Evolutionary conservation across 2,113 vertebrate genomes (phyloP).

Genomic region (Aplodontia rufa): DNA sequence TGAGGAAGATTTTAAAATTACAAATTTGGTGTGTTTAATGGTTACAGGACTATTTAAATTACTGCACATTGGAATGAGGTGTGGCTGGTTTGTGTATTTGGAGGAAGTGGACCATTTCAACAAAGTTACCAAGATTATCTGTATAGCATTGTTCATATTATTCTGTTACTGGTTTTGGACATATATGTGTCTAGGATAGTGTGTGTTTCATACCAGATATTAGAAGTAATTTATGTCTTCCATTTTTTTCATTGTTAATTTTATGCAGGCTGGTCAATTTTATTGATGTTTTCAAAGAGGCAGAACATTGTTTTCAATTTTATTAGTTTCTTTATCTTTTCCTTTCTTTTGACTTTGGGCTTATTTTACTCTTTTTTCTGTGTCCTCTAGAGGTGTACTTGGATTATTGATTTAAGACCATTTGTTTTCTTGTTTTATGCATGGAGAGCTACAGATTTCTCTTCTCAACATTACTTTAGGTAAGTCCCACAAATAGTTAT

Average conservation of each 20-base stretch:
- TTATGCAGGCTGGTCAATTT: neutral
- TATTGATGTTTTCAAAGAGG: neutral
- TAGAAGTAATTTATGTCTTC: neutral
- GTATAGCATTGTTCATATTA: neutral
- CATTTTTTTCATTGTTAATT: neutral
- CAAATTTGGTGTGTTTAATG: neutral
- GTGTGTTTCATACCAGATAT: neutral
- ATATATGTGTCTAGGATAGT: neutral
- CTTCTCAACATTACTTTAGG: neutral
- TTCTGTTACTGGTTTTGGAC: neutral
- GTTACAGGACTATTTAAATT: neutral
- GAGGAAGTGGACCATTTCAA: neutral
- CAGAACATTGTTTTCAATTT: neutral
- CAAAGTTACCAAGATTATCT: neutral
- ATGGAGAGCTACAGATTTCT: neutral
- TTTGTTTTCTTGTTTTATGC: neutral
- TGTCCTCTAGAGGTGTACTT: neutral
- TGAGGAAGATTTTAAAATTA: neutral
- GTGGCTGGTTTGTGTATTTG: neutral
- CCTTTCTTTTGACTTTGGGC: neutral
- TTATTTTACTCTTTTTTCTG: neutral
- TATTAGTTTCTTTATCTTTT: neutral
- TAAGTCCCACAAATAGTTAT: neutral
- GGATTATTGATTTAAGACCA: neutral
- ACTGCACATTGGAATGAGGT: neutral